Percentiles rank a stretch among this genome's conserved stretches.
phyloP scores from a whole-genome alignment of 53 echinoderm and acorn worm species.

The Holothuria leucospilota region DNA sequence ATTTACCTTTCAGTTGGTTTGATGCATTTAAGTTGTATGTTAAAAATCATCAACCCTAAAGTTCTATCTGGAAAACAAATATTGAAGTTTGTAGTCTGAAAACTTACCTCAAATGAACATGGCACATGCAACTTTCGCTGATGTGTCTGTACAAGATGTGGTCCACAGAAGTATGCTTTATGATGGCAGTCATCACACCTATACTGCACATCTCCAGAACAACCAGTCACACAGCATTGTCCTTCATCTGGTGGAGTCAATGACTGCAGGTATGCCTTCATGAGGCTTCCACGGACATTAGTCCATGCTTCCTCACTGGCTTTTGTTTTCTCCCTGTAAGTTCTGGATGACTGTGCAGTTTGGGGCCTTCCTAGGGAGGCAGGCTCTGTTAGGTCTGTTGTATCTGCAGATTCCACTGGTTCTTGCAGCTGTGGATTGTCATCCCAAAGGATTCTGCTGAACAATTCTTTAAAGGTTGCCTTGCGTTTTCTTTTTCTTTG shows the following conservation, averaged over 20 bases:
- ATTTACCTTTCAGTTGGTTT: too few relatives aligned
- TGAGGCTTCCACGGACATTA: not conserved
- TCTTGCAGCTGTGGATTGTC: constrained; percentile 2
- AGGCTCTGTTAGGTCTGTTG: not conserved
- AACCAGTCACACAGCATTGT: not conserved
- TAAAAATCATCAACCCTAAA: too few relatives aligned
- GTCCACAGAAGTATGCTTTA: too few relatives aligned
- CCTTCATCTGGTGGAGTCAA: not conserved
- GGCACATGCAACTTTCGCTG: not conserved
- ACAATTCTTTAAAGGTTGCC: constrained; percentile 6
- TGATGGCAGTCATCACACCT: too few relatives aligned
- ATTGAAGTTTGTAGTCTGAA: too few relatives aligned
- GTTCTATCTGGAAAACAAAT: too few relatives aligned
- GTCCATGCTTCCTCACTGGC: not conserved
- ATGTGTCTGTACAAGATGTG: constrained; percentile 12
- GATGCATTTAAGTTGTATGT: too few relatives aligned
- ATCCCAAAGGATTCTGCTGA: not conserved
- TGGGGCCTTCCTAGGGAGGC: not conserved
- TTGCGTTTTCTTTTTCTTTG: not conserved
- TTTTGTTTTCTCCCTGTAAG: not conserved
- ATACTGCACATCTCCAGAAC: not conserved
- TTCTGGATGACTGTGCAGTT: not conserved
- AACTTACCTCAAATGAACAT: not conserved
- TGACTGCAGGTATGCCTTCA: not conserved
- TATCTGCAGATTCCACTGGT: not conserved